A percentile compares a stretch with the other conserved stretches of the same genome.
These are phyloP conservation scores for Candoia aspera DNA, from an alignment of 2,113 vertebrate genomes.

Conservation along the genomic window DNA sequence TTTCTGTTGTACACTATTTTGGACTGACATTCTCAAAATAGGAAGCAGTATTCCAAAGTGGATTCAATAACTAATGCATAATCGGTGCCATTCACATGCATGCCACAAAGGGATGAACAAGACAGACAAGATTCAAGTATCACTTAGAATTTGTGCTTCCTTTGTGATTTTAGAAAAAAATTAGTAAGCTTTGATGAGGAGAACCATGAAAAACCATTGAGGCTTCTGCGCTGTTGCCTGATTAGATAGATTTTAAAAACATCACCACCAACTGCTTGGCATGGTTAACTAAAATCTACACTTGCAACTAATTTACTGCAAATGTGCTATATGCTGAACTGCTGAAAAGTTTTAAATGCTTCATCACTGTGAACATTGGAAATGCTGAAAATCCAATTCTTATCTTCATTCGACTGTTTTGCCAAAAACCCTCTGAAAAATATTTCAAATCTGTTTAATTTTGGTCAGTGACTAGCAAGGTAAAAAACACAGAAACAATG, in stretches of 20 bases:
- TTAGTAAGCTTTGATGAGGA: slow-evolving; percentile 33
- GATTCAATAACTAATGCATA: not conserved
- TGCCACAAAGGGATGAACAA: not conserved
- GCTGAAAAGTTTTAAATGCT: slow-evolving; percentile 52
- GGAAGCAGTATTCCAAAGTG: not conserved
- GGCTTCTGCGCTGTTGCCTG: slow-evolving; percentile 53
- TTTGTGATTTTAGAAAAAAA: slow-evolving; percentile 1
- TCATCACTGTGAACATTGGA: slow-evolving; percentile 43
- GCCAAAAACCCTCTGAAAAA: not conserved
- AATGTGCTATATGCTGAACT: slow-evolving; percentile 61
- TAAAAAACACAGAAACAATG: not conserved
- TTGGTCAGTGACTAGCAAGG: not conserved
- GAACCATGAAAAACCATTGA: slow-evolving; percentile 37
- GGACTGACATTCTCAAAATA: not conserved
- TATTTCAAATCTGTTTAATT: slow-evolving; percentile 36
- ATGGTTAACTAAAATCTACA: slow-evolving; percentile 60
- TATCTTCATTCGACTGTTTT: slow-evolving; percentile 21
- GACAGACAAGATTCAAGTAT: not conserved
- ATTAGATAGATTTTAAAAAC: slow-evolving; percentile 52
- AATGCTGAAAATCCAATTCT: slow-evolving; percentile 45
- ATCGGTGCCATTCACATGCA: not conserved
- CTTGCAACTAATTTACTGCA: slow-evolving; percentile 63
- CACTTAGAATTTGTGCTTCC: slow-evolving; percentile 26
- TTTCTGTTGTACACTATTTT: not conserved
- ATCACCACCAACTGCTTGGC: slow-evolving; percentile 47